Conservation (phyloP, 2,113 vertebrate genomes). For the Ploceus nigricollis region DNA sequence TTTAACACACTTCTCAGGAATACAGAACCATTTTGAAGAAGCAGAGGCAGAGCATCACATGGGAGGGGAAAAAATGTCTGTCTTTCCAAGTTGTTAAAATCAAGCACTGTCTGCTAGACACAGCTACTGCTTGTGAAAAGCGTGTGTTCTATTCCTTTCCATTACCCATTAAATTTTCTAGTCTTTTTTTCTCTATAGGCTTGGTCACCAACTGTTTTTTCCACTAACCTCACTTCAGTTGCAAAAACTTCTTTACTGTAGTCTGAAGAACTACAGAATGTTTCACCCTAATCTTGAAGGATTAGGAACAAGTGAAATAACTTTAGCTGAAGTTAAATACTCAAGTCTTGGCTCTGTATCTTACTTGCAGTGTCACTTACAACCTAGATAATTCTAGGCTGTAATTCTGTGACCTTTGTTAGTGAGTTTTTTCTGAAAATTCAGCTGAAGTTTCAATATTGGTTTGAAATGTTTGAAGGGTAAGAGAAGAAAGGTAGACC, state of each 20-base stretch:
- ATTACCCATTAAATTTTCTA: background rate
- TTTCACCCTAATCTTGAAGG: background rate
- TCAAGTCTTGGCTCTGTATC: background rate
- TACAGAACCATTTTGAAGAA: background rate
- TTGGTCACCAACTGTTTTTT: background rate
- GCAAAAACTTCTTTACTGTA: background rate
- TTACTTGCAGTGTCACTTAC: background rate
- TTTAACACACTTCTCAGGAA: background rate
- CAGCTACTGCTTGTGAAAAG: background rate
- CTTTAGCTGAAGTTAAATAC: background rate
- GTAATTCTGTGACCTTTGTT: background rate
- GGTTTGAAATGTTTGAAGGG: background rate
- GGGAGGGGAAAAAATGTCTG: accelerated
- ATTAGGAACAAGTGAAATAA: background rate
- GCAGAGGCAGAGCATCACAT: background rate
- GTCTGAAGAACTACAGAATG: background rate
- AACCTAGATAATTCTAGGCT: background rate
- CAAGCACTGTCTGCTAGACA: background rate
- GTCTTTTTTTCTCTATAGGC: background rate
- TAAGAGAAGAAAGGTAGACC: background rate
- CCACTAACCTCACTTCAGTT: background rate
- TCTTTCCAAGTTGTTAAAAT: background rate
- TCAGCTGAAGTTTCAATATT: background rate
- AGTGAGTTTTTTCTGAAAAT: background rate
- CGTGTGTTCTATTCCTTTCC: background rate